phyloP scores from a whole-genome alignment of 2,888 invertebrate species.

The Parapristionchus giblindavisi region DNA sequence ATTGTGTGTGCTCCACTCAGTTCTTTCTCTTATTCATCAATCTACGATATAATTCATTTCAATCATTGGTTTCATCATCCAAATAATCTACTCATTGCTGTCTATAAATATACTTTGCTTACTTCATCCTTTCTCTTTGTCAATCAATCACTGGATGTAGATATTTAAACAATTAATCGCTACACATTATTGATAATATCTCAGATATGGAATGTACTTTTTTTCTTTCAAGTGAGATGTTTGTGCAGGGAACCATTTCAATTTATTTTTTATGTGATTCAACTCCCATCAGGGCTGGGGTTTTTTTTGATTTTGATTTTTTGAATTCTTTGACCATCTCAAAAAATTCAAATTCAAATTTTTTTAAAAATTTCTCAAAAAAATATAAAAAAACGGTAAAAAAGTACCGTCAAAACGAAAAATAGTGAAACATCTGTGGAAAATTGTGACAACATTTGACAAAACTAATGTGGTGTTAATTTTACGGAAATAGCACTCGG shows the following conservation, averaged over 20 bases:
- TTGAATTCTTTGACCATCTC: no score
- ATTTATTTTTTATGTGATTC: no score
- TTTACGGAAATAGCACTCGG: no score
- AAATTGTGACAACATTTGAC: background rate
- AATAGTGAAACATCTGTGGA: background rate
- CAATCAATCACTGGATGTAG: no score
- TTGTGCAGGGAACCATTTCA: no score
- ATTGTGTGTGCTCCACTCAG: background rate
- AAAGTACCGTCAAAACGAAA: background rate
- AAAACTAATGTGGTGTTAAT: no score
- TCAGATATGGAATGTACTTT: background rate
- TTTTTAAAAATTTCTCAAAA: background rate
- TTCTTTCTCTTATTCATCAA: slow-evolving; percentile 10
- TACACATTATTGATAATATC: background rate
- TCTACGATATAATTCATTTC: background rate
- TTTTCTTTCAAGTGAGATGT: no score
- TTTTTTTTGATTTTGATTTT: no score
- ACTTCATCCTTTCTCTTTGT: no score
- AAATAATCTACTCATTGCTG: slow-evolving; percentile 4
- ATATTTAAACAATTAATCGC: no score
- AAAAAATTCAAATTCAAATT: no score
- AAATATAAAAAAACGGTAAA: background rate
- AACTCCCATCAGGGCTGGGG: no score
- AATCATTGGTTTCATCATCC: slow-evolving; percentile 12
- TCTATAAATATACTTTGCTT: slow-evolving; percentile 22